These are phyloP conservation scores for Coregonus suidteri DNA, from an alignment of 2,797 vertebrate genomes.

Conservation along the genomic window DNA sequence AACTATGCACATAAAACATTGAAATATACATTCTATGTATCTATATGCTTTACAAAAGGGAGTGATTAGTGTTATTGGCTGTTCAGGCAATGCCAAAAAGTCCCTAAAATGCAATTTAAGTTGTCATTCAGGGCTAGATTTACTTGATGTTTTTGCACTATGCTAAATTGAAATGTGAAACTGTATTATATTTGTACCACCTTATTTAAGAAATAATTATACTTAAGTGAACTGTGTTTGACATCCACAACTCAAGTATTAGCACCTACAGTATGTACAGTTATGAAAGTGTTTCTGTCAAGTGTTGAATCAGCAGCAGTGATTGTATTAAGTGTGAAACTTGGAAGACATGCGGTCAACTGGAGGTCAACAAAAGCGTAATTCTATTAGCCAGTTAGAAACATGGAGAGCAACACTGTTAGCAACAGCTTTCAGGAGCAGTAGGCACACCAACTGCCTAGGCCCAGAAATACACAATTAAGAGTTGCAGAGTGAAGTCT, in stretches of 20 bases:
- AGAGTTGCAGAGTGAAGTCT: no score
- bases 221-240: not conserved
- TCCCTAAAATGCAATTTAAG: not conserved
- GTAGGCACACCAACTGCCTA: not conserved
- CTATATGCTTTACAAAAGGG: conserved; percentile 33
- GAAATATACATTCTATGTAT: conserved; percentile 32
- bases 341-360: not conserved
- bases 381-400: not conserved
- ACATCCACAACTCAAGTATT: not conserved
- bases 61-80: not conserved
- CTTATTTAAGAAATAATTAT: not conserved
- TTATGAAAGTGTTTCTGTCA: not conserved
- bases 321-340: not conserved
- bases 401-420: not conserved
- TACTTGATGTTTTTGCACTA: not conserved
- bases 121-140: not conserved
- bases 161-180: not conserved
- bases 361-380: not conserved
- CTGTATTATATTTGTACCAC: not conserved
- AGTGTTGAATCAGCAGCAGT: not conserved
- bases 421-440: not conserved
- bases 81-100: not conserved
- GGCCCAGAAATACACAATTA: not conserved
- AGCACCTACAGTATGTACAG: not conserved
- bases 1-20: conserved; percentile 37